Evolutionary conservation across 1,140 invertebrate species (phyloP).

Genomic region (Lepidostoma basale): DNA sequence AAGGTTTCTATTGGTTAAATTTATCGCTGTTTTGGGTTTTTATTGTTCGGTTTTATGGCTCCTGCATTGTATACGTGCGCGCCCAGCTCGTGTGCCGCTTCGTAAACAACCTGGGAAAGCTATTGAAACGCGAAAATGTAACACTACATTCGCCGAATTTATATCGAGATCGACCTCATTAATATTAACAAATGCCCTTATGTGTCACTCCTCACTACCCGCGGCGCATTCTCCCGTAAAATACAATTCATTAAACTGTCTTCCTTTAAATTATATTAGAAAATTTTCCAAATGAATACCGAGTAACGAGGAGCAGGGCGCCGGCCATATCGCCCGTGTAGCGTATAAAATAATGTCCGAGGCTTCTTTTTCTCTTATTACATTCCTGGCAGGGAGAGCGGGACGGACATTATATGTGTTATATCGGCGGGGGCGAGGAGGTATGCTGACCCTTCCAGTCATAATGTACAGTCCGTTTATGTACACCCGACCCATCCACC

Average conservation of each 20-base stretch:
- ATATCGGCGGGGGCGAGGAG: conserved; percentile 43
- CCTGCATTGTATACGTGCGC: conserved; percentile 57
- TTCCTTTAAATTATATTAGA: conserved; percentile 44
- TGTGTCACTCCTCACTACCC: conserved; percentile 13
- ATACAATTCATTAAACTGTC: conserved; percentile 46
- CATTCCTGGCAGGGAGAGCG: conserved; percentile 27
- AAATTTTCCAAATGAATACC: conserved; percentile 43
- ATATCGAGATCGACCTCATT: conserved; percentile 38
- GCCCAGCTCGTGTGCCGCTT: conserved; percentile 40
- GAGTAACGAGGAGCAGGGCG: conserved; percentile 34
- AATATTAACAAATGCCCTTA: conserved; percentile 41
- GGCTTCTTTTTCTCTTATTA: conserved; percentile 39
- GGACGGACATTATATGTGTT: conserved; percentile 32
- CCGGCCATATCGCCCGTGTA: conserved; percentile 33
- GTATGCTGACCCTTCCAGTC: conserved; percentile 59
- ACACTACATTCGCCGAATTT: conserved; percentile 39
- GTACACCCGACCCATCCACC: conserved; percentile 47
- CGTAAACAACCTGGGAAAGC: conserved; percentile 45
- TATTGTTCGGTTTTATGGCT: conserved; percentile 64
- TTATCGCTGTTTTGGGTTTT: conserved; percentile 66
- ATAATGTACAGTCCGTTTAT: conserved; percentile 63
- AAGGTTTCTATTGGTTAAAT: conserved; percentile 64
- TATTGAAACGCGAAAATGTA: conserved; percentile 42
- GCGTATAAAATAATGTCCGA: conserved; percentile 38
- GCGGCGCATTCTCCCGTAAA: conserved; percentile 31